A percentile compares a stretch with the other conserved stretches of the same genome.
Evolutionary conservation across 2,113 vertebrate species (phyloP).

Genomic region (Aegotheles bennettii): DNA sequence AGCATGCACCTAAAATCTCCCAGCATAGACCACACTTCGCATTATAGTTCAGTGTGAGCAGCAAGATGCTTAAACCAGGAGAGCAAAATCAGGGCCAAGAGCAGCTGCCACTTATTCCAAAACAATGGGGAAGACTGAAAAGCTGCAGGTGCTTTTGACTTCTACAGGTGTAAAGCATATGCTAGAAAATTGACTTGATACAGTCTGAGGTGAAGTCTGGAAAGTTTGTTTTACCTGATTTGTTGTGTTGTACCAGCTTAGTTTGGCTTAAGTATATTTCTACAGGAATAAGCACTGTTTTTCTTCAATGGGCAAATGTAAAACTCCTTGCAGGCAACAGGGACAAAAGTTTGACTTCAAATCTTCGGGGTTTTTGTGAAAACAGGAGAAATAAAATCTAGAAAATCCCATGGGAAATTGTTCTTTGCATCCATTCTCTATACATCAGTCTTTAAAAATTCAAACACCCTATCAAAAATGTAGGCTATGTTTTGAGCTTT

Average conservation of each 20-base stretch:
- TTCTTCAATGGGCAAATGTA: not conserved
- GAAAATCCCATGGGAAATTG: not conserved
- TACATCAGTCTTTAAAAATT: not conserved
- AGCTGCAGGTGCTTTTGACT: not conserved
- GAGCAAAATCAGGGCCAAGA: not conserved
- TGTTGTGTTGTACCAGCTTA: not conserved
- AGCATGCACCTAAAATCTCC: not conserved
- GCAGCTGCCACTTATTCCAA: not conserved
- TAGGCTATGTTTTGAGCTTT: not conserved
- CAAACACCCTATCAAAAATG: not conserved
- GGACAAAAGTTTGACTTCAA: not conserved
- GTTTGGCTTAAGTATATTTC: not conserved
- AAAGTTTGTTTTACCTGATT: not conserved
- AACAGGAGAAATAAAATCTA: not conserved
- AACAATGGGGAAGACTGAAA: not conserved
- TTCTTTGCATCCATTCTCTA: not conserved
- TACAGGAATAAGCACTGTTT: not conserved
- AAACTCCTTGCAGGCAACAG: not conserved
- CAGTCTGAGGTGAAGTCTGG: not conserved
- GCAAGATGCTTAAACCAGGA: not conserved
- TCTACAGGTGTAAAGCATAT: not conserved
- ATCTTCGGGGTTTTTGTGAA: not conserved
- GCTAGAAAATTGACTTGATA: not conserved
- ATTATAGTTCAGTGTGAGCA: not conserved
- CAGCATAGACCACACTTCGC: accelerated